phyloP scores from a whole-genome alignment of 2,888 invertebrate genomes.

The Malthinus flaveolus region DNA sequence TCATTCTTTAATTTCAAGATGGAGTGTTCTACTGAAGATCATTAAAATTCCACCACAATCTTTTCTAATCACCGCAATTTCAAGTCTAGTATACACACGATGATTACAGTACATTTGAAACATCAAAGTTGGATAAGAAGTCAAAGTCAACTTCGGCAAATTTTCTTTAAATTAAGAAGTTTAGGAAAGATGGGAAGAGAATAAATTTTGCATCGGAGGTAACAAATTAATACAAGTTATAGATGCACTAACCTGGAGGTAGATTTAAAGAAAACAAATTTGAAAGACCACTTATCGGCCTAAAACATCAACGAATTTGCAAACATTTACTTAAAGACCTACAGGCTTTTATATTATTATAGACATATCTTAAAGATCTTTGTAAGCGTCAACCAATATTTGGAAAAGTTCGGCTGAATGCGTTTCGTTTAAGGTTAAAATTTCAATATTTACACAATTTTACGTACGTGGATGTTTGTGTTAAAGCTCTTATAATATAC shows the following conservation, averaged over 20 bases:
- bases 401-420: constrained; percentile 23
- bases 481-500: constrained; percentile 23
- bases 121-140: too few species aligned
- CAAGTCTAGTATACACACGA: too few species aligned
- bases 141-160: too few species aligned
- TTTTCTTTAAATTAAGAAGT: too few species aligned
- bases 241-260: not conserved
- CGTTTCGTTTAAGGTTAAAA: constrained; percentile 20
- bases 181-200: too few species aligned
- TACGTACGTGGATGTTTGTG: constrained; percentile 31
- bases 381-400: constrained; percentile 23
- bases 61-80: too few species aligned
- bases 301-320: constrained; percentile 26
- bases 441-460: constrained; percentile 30
- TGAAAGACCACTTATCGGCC: constrained; percentile 17
- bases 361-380: constrained; percentile 20
- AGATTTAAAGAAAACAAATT: constrained; percentile 7
- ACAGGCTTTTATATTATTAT: constrained; percentile 15
- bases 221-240: too few species aligned
- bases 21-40: too few species aligned
- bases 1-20: too few species aligned
- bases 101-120: too few species aligned
- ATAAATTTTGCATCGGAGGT: too few species aligned
- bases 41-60: too few species aligned
- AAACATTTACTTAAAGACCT: constrained; percentile 26